A percentile compares a stretch with the other conserved stretches of the same genome.
phyloP scores from a whole-genome alignment of 2,113 vertebrate species.

The Dipodomys spectabilis region DNA sequence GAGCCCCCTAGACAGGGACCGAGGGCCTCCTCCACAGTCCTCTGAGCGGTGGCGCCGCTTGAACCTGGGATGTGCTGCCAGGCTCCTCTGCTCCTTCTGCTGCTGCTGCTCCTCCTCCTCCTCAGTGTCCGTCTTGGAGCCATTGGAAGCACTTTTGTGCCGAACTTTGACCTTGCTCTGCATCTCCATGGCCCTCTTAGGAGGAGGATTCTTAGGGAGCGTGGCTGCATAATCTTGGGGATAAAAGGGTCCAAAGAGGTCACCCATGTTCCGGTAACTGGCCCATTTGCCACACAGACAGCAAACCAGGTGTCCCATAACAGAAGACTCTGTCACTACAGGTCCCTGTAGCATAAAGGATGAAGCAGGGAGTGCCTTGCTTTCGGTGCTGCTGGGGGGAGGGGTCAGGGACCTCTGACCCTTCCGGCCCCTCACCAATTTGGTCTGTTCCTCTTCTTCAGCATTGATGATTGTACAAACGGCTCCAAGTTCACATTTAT shows the following conservation, averaged over 20 bases:
- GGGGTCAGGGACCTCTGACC: constrained; percentile 89
- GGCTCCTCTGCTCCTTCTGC: constrained; percentile 92
- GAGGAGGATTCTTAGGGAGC: constrained; percentile 96
- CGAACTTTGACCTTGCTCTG: constrained; percentile 89
- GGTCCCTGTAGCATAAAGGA: constrained; percentile 95
- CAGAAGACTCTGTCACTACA: constrained; percentile 93
- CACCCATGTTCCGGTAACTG: constrained; percentile 98
- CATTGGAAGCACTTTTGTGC: constrained; percentile 90
- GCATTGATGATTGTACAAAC: constrained; percentile 98
- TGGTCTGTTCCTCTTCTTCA: constrained; percentile 94
- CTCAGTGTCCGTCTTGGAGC: constrained; percentile 88
- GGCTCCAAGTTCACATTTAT: constrained; percentile 94
- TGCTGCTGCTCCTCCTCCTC: constrained; percentile 88
- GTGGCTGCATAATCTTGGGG: constrained; percentile 96
- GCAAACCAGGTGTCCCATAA: constrained; percentile 95
- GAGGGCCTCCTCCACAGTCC: constrained; percentile 93
- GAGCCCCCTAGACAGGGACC: constrained; percentile 94
- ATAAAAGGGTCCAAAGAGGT: constrained; percentile 98
- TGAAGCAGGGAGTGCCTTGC: constrained; percentile 95
- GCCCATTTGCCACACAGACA: constrained; percentile 99
- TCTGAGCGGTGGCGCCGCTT: constrained; percentile 97
- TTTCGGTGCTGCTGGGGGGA: constrained; percentile 87
- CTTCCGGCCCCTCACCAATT: constrained; percentile 88
- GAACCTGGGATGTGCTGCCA: constrained; percentile 95
- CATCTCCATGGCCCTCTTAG: constrained; percentile 88